Base-by-base conservation (phyloP, 1,140 invertebrate species). In the Drosophila arizonae region DNA sequence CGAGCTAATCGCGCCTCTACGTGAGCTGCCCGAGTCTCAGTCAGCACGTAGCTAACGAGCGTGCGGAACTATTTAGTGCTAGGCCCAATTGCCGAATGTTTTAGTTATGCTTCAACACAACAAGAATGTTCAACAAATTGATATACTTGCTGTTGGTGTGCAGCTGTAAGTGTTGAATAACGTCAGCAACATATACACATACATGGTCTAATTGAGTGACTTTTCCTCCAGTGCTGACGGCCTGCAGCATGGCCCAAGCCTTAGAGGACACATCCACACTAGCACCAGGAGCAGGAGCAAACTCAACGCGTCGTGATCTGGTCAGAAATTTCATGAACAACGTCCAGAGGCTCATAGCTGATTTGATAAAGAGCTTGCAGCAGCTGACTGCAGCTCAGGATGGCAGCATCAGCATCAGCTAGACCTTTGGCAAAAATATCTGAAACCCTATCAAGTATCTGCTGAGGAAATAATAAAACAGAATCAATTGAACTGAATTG, bases 291-390 rank as follows among this genome's bases (percentile, higher is more conserved):
- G 30, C 58, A n/a, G 30, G 21, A 1, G 45, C 56, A 26, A 62
- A 10, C 9, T 15, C 33, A 28, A 36, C 55, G n/a, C 60, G 71
- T 11, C 65, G 56, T 24, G 64, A 65, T 45, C 33, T 82, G 1
- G 50, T 82, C 13, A 71, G 75, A 17, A 52, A 60, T 3, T 79
- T 84, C 65, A 65, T 79, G 45, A 62, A 26, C n/a, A 21, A 63
- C 15, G 72, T 84, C 11, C 68, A 76, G 8, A 21, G 41, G 9
- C 66, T 84, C 6, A 84, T 79, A 60, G 61, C 36, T n/a, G 62
- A 76, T 10, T 69, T 84, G 17, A 62, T 50, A 6, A 30, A 46
- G n/a, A 48, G 69, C 10, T n/a, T 84, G 15, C 51, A 72, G 24
- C 33, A 65, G 21, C 52, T 81, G 3, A 26, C 15, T 10, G 61